Evolutionary conservation across 2,113 vertebrate species (phyloP).

Genomic region (Callipepla californica): DNA sequence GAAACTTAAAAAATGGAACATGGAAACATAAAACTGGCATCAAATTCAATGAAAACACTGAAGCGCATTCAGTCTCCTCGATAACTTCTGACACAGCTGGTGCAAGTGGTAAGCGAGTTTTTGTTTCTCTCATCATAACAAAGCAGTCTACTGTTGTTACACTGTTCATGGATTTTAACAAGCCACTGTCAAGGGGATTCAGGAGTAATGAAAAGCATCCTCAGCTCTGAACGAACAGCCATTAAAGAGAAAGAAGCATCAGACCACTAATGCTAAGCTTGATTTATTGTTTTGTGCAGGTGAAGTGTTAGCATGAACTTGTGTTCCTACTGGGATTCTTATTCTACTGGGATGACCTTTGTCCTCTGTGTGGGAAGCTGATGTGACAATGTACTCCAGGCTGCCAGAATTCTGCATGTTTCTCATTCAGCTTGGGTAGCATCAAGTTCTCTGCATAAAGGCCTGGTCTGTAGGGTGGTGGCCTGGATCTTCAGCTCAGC

Average conservation of each 20-base stretch:
- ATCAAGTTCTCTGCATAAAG: fast-evolving
- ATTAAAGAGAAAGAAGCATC: background rate
- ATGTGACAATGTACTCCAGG: background rate
- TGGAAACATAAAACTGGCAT: background rate
- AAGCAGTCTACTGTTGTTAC: background rate
- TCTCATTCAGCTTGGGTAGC: background rate
- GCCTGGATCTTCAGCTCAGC: background rate
- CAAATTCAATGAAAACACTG: background rate
- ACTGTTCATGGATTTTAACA: background rate
- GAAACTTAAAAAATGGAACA: slow-evolving; percentile 27
- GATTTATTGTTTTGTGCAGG: background rate
- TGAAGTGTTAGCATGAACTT: background rate
- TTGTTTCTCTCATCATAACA: background rate
- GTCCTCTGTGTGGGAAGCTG: background rate
- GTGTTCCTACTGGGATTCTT: background rate
- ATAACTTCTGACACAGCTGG: background rate
- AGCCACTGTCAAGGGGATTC: background rate
- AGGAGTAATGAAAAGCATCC: slow-evolving; percentile 13
- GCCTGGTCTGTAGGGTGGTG: background rate
- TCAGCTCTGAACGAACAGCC: slow-evolving; percentile 21
- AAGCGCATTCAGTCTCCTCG: background rate
- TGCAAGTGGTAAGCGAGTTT: background rate
- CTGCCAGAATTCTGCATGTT: background rate
- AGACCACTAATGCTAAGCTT: background rate
- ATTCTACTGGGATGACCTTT: background rate